Evolutionary conservation across 2,888 invertebrate species (phyloP).

Genomic region (Chironomus tentans): DNA sequence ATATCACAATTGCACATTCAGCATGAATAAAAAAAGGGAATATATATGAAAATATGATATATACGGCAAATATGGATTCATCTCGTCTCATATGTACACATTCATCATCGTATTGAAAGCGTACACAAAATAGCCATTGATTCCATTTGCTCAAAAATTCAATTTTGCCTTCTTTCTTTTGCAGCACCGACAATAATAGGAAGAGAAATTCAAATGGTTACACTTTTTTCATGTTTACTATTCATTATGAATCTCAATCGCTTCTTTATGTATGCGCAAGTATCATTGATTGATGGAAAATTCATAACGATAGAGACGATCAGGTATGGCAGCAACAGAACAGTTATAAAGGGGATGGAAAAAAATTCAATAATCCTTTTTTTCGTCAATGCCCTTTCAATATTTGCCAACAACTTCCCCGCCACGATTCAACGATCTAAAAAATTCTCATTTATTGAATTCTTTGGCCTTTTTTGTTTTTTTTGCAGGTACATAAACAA

Average conservation of each 20-base stretch:
- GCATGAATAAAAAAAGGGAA: not conserved
- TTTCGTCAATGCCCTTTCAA: conserved; percentile 19
- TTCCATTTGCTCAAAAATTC: not conserved
- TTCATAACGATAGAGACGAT: not conserved
- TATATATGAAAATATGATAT: not conserved
- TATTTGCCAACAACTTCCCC: not conserved
- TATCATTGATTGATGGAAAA: conserved; percentile 21
- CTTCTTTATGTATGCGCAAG: not conserved
- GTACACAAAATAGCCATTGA: not conserved
- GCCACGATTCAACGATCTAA: not conserved
- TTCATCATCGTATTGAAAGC: not conserved
- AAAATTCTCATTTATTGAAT: not conserved
- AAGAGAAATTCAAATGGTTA: too few species aligned
- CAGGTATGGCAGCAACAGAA: too few species aligned
- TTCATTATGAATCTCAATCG: conserved; percentile 3
- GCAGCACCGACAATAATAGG: too few species aligned
- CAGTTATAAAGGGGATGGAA: not conserved
- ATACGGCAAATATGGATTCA: not conserved
- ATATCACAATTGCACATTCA: conserved; percentile 9
- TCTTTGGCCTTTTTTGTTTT: not conserved
- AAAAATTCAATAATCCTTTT: conserved; percentile 21
- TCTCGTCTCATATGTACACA: not conserved
- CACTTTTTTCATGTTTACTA: conserved; percentile 3
- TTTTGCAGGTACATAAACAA: too few species aligned
- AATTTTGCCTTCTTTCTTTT: too few species aligned